phyloP scores from a whole-genome alignment of 2,797 vertebrate genomes.

The Gouania willdenowi region DNA sequence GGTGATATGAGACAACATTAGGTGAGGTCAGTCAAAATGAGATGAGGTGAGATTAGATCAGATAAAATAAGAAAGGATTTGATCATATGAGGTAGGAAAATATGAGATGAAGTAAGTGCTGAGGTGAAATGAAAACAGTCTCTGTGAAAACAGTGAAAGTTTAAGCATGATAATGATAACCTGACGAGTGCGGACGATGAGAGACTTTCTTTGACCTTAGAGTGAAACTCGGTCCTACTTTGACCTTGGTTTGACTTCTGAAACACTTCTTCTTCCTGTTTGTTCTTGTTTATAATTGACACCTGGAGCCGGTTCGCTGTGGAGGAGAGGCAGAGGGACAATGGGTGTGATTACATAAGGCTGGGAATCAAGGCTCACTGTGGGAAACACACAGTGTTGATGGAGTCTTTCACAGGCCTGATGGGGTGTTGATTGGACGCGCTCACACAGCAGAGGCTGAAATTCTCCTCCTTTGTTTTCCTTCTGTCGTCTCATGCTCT shows the following conservation, averaged over 20 bases:
- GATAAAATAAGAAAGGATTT: no score
- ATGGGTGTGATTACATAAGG: slow-evolving; percentile 55
- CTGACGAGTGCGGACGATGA: no score
- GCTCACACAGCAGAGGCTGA: slow-evolving; percentile 57
- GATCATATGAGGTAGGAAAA: no score
- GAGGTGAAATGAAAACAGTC: no score
- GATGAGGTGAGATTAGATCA: no score
- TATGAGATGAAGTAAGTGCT: no score
- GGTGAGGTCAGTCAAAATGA: no score
- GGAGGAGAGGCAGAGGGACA: slow-evolving; percentile 13
- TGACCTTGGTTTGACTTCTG: slow-evolving; percentile 22
- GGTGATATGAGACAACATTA: no score
- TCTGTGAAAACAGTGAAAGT: no score
- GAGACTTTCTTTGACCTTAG: no score
- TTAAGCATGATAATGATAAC: no score
- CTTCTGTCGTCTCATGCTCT: slow-evolving; percentile 1
- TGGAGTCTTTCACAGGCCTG: slow-evolving; percentile 69
- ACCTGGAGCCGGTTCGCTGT: slow-evolving; percentile 23
- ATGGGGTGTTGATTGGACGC: slow-evolving; percentile 70
- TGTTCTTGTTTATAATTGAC: slow-evolving; percentile 28
- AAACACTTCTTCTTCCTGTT: slow-evolving; percentile 12
- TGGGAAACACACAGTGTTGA: slow-evolving; percentile 62
- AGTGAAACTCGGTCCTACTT: no score
- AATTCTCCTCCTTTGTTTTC: slow-evolving; percentile 37
- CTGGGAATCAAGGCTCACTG: slow-evolving; percentile 50